Conservation (phyloP, 2,888 invertebrate species). For the Drosophila colorata region DNA sequence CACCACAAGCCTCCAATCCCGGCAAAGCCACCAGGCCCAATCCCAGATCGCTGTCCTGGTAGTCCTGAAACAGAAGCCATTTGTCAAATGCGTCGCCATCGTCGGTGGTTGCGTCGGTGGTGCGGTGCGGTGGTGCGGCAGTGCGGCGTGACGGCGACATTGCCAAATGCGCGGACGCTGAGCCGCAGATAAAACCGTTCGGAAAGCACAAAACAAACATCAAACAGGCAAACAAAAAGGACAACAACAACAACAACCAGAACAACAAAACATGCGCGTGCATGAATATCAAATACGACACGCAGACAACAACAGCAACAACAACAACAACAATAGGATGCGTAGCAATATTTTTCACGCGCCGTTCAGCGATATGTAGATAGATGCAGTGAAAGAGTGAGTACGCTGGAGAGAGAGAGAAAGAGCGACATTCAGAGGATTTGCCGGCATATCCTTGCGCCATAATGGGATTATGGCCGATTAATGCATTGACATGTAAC, state of each 20-base stretch:
- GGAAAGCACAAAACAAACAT: conserved; percentile 82
- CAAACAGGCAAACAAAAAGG: conserved; percentile 80
- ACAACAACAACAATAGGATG: conserved; percentile 68
- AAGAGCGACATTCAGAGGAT: conserved; percentile 31
- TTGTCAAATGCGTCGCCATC: conserved; percentile 80
- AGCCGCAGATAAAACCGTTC: conserved; percentile 81
- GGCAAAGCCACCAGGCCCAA: conserved; percentile 67
- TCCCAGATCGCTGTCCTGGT: conserved; percentile 64
- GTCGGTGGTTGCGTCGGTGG: conserved; percentile 28
- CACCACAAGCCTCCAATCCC: conserved; percentile 65
- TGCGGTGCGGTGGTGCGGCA: conserved; percentile 13
- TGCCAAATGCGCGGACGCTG: conserved; percentile 75
- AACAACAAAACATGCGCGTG: conserved; percentile 67
- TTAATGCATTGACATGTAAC: conserved; percentile 86
- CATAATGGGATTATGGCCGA: conserved; percentile 86
- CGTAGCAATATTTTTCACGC: conserved; percentile 82
- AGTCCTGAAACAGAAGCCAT: conserved; percentile 80
- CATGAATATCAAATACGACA: conserved; percentile 72
- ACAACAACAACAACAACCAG: conserved; percentile 51
- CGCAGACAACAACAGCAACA: conserved; percentile 57
- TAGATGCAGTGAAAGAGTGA: conserved; percentile 21
- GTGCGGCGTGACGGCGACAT: conserved; percentile 30
- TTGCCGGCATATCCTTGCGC: conserved; percentile 80
- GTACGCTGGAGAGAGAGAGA: conserved; percentile 4
- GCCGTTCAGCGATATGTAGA: conserved; percentile 34